These are phyloP conservation scores for Drosophila meridiana DNA, from an alignment of 2,888 invertebrate genomes.

Conservation along the genomic window DNA sequence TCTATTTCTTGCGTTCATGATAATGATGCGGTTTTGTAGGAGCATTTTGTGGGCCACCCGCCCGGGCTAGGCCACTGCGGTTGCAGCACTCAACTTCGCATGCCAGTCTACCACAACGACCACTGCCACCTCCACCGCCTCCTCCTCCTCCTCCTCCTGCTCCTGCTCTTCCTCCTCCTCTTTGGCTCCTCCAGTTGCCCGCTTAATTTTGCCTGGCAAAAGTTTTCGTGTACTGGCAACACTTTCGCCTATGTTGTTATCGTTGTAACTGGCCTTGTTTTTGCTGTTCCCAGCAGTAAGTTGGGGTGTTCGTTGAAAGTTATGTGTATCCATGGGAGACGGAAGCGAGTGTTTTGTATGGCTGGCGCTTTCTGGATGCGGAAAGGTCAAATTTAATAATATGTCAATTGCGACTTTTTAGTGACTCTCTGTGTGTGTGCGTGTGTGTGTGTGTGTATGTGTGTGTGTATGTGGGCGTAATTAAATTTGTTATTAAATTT, in stretches of 20 bases:
- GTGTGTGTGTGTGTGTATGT: conserved; percentile 1
- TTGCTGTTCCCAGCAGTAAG: conserved; percentile 34
- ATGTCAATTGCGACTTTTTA: conserved; percentile 52
- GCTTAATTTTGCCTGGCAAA: conserved; percentile 44
- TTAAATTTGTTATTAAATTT: conserved; percentile 46
- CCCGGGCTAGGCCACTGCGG: conserved; percentile 18
- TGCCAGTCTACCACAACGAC: conserved; percentile 22
- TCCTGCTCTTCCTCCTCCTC: not conserved
- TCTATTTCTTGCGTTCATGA: conserved; percentile 66
- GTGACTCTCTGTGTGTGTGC: conserved; percentile 10
- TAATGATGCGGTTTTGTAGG: conserved; percentile 74
- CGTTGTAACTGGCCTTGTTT: conserved; percentile 53
- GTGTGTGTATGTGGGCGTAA: conserved; percentile 38
- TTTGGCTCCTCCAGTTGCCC: not conserved
- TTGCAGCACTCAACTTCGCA: conserved; percentile 34
- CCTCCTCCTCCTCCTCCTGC: too few species aligned
- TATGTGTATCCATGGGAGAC: conserved; percentile 48
- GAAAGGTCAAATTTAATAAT: conserved; percentile 62
- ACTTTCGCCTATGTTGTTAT: conserved; percentile 59
- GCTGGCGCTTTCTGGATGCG: conserved; percentile 31
- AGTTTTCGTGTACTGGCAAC: conserved; percentile 68
- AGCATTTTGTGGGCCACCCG: conserved; percentile 60
- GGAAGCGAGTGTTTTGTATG: conserved; percentile 14
- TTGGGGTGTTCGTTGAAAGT: conserved; percentile 50
- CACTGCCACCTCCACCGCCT: not conserved